Base-by-base conservation (phyloP, 2,888 invertebrate genomes). In the Troides aeacus region DNA sequence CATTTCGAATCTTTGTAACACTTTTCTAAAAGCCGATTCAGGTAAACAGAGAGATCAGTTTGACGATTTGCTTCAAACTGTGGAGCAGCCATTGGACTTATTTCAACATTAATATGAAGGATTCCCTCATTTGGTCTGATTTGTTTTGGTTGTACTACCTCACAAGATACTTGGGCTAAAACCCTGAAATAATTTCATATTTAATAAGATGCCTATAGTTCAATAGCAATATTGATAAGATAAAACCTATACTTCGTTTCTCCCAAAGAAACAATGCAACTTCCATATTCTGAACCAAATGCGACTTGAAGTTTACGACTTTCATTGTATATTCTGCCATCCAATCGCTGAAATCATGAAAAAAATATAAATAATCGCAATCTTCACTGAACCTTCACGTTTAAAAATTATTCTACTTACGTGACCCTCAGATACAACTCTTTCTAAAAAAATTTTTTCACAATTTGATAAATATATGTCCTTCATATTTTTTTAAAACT, bases 1-100 rank as follows among this genome's bases (percentile, higher is more conserved):
- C 98, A 98, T 77, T 96, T 95, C 0, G 98, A 98, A 82, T 98
- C 98, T 81, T 97, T 97, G 70, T 98, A 94, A 81, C 97, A 97
- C 82, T 97, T 96, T 81, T 99, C 98, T 60, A 99, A 86, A 59
- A 97, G 92, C 75, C 98, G 94, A 77, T 96, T 97, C 5, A 97
- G 88, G 77, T 96, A 95, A 12, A 97, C 95, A 0, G 93, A 93
- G 61, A 95, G 85, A 75, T 97, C 96, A 4, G 95, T 95, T 78
- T 94, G 96, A 77, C 96, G 92, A 57, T 96, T 96, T 8, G 94
- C 89, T 83, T 98, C 98, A 87, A 97, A 97, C 79, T 96, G 95
- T 3, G 97, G 95, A 1, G 97, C 96, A 1, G 97, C 97, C 94
- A 98, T 95, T 2, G 97, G 96, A 75, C 96, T 96, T 60, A 98